Evolutionary conservation across 2,797 vertebrate genomes (phyloP), one percentile per base, ranked within the genome.

Genomic region (Dendrocincla fuliginosa): DNA sequence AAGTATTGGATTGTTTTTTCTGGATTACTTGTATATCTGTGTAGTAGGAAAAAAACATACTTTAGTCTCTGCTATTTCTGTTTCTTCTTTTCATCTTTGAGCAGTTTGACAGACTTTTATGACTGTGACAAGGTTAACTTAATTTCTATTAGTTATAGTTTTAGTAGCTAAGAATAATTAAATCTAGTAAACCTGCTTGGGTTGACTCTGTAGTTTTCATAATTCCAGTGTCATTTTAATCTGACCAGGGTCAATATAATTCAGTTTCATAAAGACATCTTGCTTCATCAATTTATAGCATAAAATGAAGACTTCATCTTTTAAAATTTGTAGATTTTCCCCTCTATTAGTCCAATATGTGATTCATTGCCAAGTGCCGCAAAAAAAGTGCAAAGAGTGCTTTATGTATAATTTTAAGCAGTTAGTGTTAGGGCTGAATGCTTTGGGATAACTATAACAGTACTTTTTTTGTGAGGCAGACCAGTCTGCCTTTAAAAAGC

Each of bases 191-290:
- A 77, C 28, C 32, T 94, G 47, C 59, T 67, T 42, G 33, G 76
- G 32, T 49, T 94, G 33, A 73, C 18, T 65, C 20, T 69, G 19
- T 87, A 88, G 53, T 88, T 93, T 55, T 93, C 22, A 10, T 77
- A 90, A 69, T 68, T 81, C 39, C 42, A 39, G 20, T 65, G 39
- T 81, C 10, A 69, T 84, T 94, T 96, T 94, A 87, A 78, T 89
- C 74, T 55, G 6, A 59, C 25, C 25, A 82, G 61, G 42, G 32
- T 95, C 77, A 86, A 13, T 75, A 47, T 79, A 87, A 89, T 88
- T 86, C 32, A 78, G 9, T 90, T 95, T 47, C 49, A 33, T 76
- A 59, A 76, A 91, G 93, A 3, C 23, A 42, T 65, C 27, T 68
- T 87, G 10, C 33, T 91, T 93, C 44, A 63, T 92, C 44, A 69